phyloP scores from a whole-genome alignment of 2,888 invertebrate genomes.

The Lumbricus terrestris region DNA sequence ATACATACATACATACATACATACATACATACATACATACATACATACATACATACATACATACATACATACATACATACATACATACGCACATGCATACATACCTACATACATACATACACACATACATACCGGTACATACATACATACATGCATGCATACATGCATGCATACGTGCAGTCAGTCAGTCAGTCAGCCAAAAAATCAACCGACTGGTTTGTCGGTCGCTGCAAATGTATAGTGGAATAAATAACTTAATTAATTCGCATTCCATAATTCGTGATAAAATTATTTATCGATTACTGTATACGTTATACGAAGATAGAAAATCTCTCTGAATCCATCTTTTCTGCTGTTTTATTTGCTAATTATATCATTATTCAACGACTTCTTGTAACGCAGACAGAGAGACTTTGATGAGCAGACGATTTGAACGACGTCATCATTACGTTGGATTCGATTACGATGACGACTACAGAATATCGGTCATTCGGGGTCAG shows the following conservation, averaged over 20 bases:
- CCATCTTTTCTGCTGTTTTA: background rate
- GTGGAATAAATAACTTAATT: too few species aligned
- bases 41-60: constrained; percentile 15
- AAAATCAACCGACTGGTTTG: too few species aligned
- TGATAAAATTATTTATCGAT: too few species aligned
- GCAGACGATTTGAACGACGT: background rate
- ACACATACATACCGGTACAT: too few species aligned
- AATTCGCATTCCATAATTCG: too few species aligned
- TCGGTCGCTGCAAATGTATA: too few species aligned
- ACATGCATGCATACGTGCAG: background rate
- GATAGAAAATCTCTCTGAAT: too few species aligned
- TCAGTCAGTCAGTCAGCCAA: background rate
- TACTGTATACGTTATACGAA: too few species aligned
- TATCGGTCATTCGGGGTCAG: constrained; percentile 3
- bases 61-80: constrained; percentile 15
- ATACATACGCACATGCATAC: background rate
- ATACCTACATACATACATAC: background rate
- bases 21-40: background rate
- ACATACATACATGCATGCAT: too few species aligned
- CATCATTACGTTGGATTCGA: background rate
- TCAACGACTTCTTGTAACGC: background rate
- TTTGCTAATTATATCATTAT: background rate
- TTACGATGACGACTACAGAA: background rate
- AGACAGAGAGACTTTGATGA: background rate
- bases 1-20: constrained; percentile 8